A percentile compares a stretch with the other conserved stretches of the same genome.
phyloP scores from a whole-genome alignment of 2,113 vertebrate genomes.

The Leucoraja erinaceus region DNA sequence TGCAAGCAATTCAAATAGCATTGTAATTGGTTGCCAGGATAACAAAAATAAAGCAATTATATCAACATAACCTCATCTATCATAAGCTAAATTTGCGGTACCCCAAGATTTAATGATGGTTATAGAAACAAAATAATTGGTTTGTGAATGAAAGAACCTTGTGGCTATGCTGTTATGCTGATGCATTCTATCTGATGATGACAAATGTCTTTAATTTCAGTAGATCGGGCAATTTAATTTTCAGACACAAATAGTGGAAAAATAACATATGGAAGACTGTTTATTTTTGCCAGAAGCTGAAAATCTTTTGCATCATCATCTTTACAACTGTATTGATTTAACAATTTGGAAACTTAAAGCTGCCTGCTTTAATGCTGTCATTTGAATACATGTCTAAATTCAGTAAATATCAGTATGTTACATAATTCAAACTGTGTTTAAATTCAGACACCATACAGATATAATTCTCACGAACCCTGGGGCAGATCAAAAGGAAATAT shows the following conservation, averaged over 20 bases:
- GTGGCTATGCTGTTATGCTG: not conserved
- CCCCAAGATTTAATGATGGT: not conserved
- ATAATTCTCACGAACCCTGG: not conserved
- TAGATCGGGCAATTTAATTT: constrained; percentile 3
- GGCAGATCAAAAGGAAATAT: no score
- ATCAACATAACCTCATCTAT: not conserved
- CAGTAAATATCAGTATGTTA: not conserved
- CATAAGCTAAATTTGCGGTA: not conserved
- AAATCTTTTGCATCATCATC: not conserved
- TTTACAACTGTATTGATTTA: not conserved
- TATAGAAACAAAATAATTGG: constrained; percentile 3
- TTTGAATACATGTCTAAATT: not conserved
- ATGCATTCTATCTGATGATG: not conserved
- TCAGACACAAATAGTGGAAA: not conserved
- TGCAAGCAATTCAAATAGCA: constrained; percentile 8
- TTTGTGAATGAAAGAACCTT: not conserved
- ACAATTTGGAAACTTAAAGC: not conserved
- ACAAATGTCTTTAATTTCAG: not conserved
- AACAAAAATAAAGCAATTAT: not conserved
- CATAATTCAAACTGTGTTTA: not conserved
- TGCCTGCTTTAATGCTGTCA: not conserved
- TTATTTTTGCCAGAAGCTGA: not conserved
- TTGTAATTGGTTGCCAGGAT: not conserved
- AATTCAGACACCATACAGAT: not conserved
- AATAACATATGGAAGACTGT: not conserved